Evolutionary conservation across 2,888 invertebrate species (phyloP), one percentile per base, ranked within the genome.

Genomic region (Halocaridina rubra): DNA sequence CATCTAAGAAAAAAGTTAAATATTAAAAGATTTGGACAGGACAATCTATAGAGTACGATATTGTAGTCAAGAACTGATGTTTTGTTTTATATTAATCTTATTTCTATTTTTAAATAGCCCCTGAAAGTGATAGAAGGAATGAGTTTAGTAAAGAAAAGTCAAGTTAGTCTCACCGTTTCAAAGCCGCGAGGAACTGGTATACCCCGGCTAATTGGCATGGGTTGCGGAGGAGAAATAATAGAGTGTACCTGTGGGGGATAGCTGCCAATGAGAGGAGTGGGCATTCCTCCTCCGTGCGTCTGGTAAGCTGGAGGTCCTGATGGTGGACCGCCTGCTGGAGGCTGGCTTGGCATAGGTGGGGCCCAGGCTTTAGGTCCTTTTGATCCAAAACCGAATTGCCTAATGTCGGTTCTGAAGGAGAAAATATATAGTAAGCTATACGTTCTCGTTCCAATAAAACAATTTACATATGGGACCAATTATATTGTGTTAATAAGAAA

Each of bases 371-470:
- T 72, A 71, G 85, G 75, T 13, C 72, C 57, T 27, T 80, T 80
- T 57, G 77, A 67, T 22, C 82, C 86, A 75, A 84, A 88, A n/a
- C 88, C 88, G 85, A 88, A 88, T 79, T 88, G 88, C 53, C 88
- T 75, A 76, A 88, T 88, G 88, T 88, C 88, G 19, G 82, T 80
- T 10, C 88, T 88, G 80, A 46, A 46, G 13, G 46, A 13, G 46
- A 46, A 46, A 46, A 46, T 10, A 46, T 8, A 13, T 10, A 13
- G 46, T 46, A 46, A 10, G 13, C 10, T 46, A 46, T 46, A 16
- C n/a, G 61, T 16, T 59, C 19, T 7, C 22, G n/a, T 53, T 16
- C n/a, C 1, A 53, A 53, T 16, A 16, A 53, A 1, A 53, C 53
- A 53, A 13, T 53, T n/a, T 16, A n/a, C 16, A 53, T 53, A 53